Conservation (phyloP, 2,113 vertebrate species). For the Tachysurus fulvidraco region DNA sequence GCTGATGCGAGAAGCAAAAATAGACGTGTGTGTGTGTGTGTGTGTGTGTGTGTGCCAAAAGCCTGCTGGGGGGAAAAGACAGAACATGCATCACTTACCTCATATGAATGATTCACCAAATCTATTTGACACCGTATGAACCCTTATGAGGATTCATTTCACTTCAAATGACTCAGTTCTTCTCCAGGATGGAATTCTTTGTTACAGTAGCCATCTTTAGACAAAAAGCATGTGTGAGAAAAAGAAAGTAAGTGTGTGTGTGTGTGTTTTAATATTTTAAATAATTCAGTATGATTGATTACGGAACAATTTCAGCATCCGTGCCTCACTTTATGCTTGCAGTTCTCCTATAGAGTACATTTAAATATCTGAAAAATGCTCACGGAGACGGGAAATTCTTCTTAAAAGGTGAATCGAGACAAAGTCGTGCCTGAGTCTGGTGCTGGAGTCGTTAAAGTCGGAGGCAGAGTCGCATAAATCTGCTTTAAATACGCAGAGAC, state of each 20-base stretch:
- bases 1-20: constrained; percentile 10
- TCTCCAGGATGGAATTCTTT: not conserved
- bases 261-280: not conserved
- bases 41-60: constrained; percentile 2
- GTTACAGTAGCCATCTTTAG: not conserved
- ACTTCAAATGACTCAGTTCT: not conserved
- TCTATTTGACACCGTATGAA: constrained; percentile 8
- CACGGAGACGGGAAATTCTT: not conserved
- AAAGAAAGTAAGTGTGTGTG: too few relatives aligned
- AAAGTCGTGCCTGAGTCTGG: not conserved
- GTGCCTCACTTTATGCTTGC: not conserved
- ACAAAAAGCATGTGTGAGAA: not conserved
- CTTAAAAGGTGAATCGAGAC: not conserved
- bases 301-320: not conserved
- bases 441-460: not conserved
- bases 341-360: not conserved
- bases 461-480: not conserved
- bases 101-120: constrained; percentile 26
- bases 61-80: constrained; percentile 15
- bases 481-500: not conserved
- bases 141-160: not conserved
- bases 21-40: not conserved
- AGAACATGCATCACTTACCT: constrained; percentile 4
- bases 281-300: not conserved
- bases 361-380: not conserved